phyloP scores from a whole-genome alignment of 1,140 invertebrate genomes.

The Drosophila lacteicornis region DNA sequence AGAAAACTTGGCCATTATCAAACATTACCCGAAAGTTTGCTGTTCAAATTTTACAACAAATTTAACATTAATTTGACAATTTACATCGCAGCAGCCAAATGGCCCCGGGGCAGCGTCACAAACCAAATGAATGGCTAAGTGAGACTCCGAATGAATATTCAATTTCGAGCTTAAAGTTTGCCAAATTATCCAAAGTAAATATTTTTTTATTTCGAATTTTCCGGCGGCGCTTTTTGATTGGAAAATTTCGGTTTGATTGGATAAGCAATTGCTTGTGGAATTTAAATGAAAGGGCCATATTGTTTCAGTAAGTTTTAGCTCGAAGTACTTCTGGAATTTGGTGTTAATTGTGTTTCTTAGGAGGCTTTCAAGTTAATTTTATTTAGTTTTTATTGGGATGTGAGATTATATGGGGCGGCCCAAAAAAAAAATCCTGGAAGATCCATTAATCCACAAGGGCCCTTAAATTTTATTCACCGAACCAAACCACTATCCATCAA shows the following conservation, averaged over 20 bases:
- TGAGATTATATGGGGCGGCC: neutral
- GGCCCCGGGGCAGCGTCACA: slow-evolving; percentile 29
- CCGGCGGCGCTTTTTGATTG: slow-evolving; percentile 18
- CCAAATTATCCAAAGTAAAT: slow-evolving; percentile 25
- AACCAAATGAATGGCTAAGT: slow-evolving; percentile 29
- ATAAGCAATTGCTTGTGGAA: slow-evolving; percentile 12
- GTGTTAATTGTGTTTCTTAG: neutral
- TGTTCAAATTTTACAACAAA: slow-evolving; percentile 74
- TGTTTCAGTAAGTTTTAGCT: neutral
- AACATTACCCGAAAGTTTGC: slow-evolving; percentile 58
- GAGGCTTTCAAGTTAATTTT: neutral
- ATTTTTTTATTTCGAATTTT: neutral
- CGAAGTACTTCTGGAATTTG: neutral
- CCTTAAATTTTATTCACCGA: slow-evolving; percentile 12
- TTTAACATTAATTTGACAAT: slow-evolving; percentile 81
- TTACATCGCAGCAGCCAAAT: slow-evolving; percentile 54
- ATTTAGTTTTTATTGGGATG: neutral
- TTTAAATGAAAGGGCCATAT: neutral
- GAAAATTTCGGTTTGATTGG: slow-evolving; percentile 22
- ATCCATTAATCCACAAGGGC: slow-evolving; percentile 2
- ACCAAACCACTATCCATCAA: slow-evolving; percentile 24
- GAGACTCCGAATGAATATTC: slow-evolving; percentile 67
- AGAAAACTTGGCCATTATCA: slow-evolving; percentile 77
- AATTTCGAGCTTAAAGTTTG: slow-evolving; percentile 57
- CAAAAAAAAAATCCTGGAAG: neutral